phyloP scores from a whole-genome alignment of 2,888 invertebrate species.

The Cephus rjabovi region DNA sequence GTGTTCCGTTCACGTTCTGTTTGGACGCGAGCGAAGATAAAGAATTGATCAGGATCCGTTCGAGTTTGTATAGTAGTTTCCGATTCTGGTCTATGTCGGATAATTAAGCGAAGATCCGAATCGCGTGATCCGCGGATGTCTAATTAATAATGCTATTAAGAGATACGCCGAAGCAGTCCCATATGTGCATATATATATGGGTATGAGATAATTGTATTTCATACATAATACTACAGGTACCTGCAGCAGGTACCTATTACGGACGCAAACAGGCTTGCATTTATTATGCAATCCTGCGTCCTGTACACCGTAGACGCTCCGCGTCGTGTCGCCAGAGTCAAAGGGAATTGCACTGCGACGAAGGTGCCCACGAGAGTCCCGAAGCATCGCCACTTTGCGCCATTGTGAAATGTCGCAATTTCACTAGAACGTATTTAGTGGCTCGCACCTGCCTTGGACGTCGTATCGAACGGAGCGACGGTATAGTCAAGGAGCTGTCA shows the following conservation, averaged over 20 bases:
- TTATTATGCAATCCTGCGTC: not conserved
- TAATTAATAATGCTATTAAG: slow-evolving; percentile 1
- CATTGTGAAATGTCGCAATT: not conserved
- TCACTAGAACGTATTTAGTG: not conserved
- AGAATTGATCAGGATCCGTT: not conserved
- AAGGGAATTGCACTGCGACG: not conserved
- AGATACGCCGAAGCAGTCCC: not conserved
- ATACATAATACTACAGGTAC: not conserved
- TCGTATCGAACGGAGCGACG: not conserved
- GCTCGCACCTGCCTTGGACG: not conserved
- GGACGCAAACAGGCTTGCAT: not conserved
- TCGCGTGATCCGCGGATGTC: not conserved
- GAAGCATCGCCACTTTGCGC: not conserved
- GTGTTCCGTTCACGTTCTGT: not conserved
- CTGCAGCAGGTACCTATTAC: not conserved
- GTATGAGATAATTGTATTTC: not conserved
- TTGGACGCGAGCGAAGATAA: not conserved
- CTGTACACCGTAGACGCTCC: not conserved
- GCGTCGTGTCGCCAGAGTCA: not conserved
- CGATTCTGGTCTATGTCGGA: not conserved
- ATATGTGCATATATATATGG: not conserved
- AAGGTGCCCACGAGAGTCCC: not conserved
- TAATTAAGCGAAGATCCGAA: not conserved
- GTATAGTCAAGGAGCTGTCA: not conserved
- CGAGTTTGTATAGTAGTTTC: too few relatives aligned